Evolutionary conservation across 2,797 vertebrate genomes (phyloP).

Genomic region (Hydrocynus forskahlii): DNA sequence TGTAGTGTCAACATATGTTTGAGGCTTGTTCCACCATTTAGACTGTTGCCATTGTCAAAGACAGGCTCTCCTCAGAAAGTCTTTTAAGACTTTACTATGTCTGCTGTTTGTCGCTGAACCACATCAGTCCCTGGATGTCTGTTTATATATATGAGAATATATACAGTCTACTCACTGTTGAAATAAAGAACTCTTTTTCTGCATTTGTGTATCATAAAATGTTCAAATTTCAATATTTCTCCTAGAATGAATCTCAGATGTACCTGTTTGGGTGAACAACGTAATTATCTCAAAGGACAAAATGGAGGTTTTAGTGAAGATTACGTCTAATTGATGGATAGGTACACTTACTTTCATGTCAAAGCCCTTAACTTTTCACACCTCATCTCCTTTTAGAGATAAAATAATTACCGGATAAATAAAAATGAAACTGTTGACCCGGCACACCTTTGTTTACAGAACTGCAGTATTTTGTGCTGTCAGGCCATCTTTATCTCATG

Average conservation of each 20-base stretch:
- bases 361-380: conserved; percentile 56
- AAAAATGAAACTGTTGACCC: conserved; percentile 63
- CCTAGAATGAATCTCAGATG: conserved; percentile 43
- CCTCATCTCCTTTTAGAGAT: conserved; percentile 41
- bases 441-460: conserved; percentile 62
- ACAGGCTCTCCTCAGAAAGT: too few relatives aligned
- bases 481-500: conserved; percentile 46
- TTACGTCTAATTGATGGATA: conserved; percentile 55
- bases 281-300: conserved; percentile 56
- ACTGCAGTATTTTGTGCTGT: conserved; percentile 42
- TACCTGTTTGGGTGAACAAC: conserved; percentile 47
- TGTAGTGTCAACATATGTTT: too few relatives aligned
- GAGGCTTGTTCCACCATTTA: too few relatives aligned
- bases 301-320: conserved; percentile 46
- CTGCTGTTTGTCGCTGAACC: too few relatives aligned
- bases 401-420: conserved; percentile 57
- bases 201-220: conserved; percentile 34
- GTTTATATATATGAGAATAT: too few relatives aligned
- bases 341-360: conserved; percentile 55
- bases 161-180: too few relatives aligned
- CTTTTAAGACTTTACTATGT: too few relatives aligned
- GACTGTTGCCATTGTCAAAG: too few relatives aligned
- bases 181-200: neutral
- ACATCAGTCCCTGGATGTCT: too few relatives aligned
- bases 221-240: conserved; percentile 49